Base-by-base conservation (phyloP, 2,888 invertebrate genomes). In the Agonopterix alstromeriana region DNA sequence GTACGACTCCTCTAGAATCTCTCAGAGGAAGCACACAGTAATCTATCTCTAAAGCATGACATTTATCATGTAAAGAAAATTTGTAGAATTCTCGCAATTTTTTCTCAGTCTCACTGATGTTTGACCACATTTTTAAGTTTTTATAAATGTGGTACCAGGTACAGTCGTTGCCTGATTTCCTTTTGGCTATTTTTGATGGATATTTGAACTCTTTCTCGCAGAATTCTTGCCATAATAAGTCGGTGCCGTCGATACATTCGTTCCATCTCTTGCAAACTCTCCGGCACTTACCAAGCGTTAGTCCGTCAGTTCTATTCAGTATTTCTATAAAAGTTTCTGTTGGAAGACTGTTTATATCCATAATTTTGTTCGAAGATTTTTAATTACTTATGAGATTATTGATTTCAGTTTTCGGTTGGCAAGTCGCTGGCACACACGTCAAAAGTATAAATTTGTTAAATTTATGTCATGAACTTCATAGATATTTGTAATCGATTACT, bases 91-190 rank as follows among this genome's bases (percentile, higher is more conserved):
- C 76, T 8, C 66, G 65, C 0, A 74, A 35, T 8, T 64, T 72
- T 51, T 54, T 67, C 1, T 71, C 65, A 10, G 58, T 67, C 9
- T 47, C 50, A 1, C 67, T 56, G 2, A 79, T 56, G 42, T 72
- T 64, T 0, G 63, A 56, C 85, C 85, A 86, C 56, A 63, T 63
- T 51, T 58, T 65, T 3, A 85, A 54, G 53, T 85, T 86, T 49
- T 68, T 81, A 52, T 79, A 85, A 2, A 85, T 69, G 48, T 82
- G 66, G 48, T 76, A 76, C 83, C 84, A 86, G 38, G 56, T 62
- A 17, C 73, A 69, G 35, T 76, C 70, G 7, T 60, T 67, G 0
- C 77, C 77, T 7, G 70, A 61, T 54, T 79, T 83, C n/a, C 57
- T 68, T 60, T 73, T 82, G 2, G 84, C 84, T 10, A 84, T 73